These are phyloP conservation scores for Tachycineta bicolor DNA, from an alignment of 2,113 vertebrate genomes.

Conservation along the genomic window DNA sequence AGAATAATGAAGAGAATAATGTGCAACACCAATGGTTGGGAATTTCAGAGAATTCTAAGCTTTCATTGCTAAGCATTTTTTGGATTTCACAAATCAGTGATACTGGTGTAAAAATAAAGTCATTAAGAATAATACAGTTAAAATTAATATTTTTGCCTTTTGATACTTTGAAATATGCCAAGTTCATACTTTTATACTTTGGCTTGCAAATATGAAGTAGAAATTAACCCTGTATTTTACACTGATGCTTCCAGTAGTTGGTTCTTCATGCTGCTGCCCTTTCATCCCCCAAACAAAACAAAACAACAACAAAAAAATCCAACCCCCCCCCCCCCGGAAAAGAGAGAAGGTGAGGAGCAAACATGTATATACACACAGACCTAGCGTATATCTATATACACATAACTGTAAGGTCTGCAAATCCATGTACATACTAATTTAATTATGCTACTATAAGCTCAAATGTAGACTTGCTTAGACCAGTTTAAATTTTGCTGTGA, in stretches of 20 bases:
- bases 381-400: not conserved
- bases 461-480: not conserved
- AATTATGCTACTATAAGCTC: not conserved
- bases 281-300: accelerated
- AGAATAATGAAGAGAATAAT: not conserved
- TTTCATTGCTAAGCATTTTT: not conserved
- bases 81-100: not conserved
- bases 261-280: not conserved
- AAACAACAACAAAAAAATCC: too few relatives aligned
- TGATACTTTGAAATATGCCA: not conserved
- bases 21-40: not conserved
- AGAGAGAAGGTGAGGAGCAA: too few relatives aligned
- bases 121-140: not conserved
- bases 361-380: not conserved
- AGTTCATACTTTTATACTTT: not conserved
- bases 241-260: not conserved
- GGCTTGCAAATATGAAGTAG: not conserved
- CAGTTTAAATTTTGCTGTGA: not conserved
- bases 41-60: not conserved
- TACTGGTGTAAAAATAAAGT: not conserved
- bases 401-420: not conserved
- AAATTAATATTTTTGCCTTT: not conserved
- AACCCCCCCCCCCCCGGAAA: too few relatives aligned
- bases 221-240: not conserved
- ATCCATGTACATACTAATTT: not conserved